phyloP scores from a whole-genome alignment of 2,888 invertebrate genomes.

The Drosophila gaucha region DNA sequence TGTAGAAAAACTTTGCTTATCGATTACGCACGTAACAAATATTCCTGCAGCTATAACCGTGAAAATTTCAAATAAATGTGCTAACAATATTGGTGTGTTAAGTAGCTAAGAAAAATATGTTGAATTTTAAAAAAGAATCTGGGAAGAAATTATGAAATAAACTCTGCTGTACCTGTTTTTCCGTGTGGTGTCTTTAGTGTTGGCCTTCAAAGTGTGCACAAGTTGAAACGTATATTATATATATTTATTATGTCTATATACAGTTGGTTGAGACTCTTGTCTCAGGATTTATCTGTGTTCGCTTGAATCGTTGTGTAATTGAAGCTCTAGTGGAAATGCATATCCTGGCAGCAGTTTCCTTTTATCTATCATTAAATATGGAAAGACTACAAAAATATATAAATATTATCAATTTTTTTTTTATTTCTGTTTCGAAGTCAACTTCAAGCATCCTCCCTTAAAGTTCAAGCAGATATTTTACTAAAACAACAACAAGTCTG shows the following conservation, averaged over 20 bases:
- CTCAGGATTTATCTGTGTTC: too few species aligned
- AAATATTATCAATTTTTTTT: background rate
- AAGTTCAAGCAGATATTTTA: too few species aligned
- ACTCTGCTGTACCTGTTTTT: slow-evolving; percentile 10
- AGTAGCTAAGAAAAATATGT: background rate
- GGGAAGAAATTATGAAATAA: background rate
- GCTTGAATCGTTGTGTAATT: slow-evolving; percentile 38
- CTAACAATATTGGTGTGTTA: slow-evolving; percentile 37
- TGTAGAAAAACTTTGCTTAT: slow-evolving; percentile 68
- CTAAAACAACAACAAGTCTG: slow-evolving; percentile 65
- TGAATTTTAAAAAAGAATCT: background rate
- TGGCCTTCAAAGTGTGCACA: slow-evolving; percentile 70
- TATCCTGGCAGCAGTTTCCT: background rate
- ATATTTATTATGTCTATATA: too few species aligned
- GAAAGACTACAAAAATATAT: background rate
- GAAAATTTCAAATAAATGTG: slow-evolving; percentile 34
- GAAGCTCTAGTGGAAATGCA: background rate
- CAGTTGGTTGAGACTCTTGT: too few species aligned
- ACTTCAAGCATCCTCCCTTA: too few species aligned
- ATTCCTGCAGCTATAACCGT: slow-evolving; percentile 22
- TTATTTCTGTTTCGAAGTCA: too few species aligned
- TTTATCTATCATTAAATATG: background rate
- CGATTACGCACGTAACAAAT: slow-evolving; percentile 78
- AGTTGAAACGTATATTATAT: slow-evolving; percentile 8
- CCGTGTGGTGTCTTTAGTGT: slow-evolving; percentile 33